These are phyloP conservation scores for Trachelus troglodyta DNA, from an alignment of 2,888 invertebrate genomes.

Conservation along the genomic window DNA sequence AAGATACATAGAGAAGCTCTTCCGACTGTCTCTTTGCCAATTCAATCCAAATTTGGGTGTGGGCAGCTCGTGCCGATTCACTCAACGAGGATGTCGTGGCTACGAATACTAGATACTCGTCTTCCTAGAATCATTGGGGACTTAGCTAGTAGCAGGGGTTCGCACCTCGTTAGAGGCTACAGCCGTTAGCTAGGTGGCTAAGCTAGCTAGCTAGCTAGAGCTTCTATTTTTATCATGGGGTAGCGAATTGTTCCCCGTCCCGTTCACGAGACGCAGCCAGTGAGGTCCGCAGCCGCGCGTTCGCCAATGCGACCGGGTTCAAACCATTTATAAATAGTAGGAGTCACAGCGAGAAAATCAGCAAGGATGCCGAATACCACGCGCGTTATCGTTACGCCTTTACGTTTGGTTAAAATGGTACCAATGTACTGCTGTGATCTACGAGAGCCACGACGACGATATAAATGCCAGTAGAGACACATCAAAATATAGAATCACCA, in stretches of 20 bases:
- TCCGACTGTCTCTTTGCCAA: not conserved
- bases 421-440: not conserved
- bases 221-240: conserved; percentile 66
- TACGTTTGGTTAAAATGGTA: not conserved
- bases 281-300: conserved; percentile 41
- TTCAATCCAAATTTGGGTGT: not conserved
- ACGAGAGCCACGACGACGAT: not conserved
- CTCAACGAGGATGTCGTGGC: not conserved
- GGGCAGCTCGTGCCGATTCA: not conserved
- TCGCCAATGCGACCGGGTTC: conserved; percentile 60
- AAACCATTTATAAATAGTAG: conserved; percentile 62
- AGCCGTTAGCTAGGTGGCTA: conserved; percentile 43
- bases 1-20: not conserved
- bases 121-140: not conserved
- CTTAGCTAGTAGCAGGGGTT: not conserved
- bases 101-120: conserved; percentile 1
- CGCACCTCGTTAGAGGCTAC: not conserved
- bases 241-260: conserved; percentile 59
- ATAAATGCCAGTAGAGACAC: not conserved
- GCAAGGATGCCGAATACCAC: conserved; percentile 32
- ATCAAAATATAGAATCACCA: not conserved
- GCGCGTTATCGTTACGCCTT: conserved; percentile 8
- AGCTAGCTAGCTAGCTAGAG: conserved; percentile 58
- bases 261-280: conserved; percentile 46
- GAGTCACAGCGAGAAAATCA: conserved; percentile 50